Conservation (phyloP, 2,888 invertebrate species). For the Drosophila atroscutellata region DNA sequence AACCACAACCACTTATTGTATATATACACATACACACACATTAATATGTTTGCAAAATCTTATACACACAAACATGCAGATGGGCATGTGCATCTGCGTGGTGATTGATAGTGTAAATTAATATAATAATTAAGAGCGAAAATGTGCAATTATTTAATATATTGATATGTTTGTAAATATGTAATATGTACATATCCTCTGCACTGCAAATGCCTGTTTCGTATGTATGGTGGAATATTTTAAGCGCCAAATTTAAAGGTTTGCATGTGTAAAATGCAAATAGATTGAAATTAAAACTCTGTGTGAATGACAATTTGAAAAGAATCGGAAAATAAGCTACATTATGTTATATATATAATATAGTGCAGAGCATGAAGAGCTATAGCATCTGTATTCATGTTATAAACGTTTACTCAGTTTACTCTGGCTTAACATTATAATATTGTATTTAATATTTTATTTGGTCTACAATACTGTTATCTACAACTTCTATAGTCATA, state of each 20-base stretch:
- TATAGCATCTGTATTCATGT: not conserved
- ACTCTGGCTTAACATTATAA: not conserved
- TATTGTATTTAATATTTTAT: not conserved
- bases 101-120: constrained; percentile 1
- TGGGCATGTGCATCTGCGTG: constrained; percentile 19
- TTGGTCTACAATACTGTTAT: not conserved
- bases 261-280: not conserved
- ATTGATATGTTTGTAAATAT: no score
- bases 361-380: not conserved
- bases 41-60: constrained; percentile 18
- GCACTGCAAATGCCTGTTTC: not conserved
- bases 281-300: not conserved
- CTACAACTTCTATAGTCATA: not conserved
- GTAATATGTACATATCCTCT: not conserved
- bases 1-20: not conserved
- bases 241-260: constrained; percentile 25
- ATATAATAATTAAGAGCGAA: constrained; percentile 1
- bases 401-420: not conserved
- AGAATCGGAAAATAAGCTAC: not conserved
- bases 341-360: not conserved
- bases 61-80: constrained; percentile 5
- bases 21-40: constrained; percentile 8
- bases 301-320: not conserved
- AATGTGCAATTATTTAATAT: not conserved
- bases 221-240: constrained; percentile 3